Percentiles rank a stretch among this genome's conserved stretches.
Evolutionary conservation across 2,888 invertebrate species (phyloP).

Genomic region (Ophion costatus): DNA sequence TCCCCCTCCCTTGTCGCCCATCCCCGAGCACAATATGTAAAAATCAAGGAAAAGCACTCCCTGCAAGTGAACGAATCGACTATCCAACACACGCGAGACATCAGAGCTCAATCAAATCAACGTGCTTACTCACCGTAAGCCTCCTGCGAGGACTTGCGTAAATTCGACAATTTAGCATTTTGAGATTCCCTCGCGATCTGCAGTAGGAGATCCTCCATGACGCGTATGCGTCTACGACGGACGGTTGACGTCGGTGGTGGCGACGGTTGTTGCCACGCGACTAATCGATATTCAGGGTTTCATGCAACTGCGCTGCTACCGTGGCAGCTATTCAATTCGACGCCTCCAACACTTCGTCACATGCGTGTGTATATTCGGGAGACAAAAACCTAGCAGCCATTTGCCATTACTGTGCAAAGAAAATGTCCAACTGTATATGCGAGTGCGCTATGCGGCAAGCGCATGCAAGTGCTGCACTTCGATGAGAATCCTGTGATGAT

Average conservation of each 20-base stretch:
- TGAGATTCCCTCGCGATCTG: constrained; percentile 94
- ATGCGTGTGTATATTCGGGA: neutral
- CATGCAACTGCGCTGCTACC: constrained; percentile 48
- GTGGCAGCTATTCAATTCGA: constrained; percentile 40
- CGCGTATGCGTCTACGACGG: constrained; percentile 71
- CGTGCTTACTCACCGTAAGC: constrained; percentile 89
- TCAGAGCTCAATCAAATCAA: too few species aligned
- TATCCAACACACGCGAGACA: neutral
- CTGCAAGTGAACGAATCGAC: neutral
- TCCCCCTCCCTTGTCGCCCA: too few species aligned
- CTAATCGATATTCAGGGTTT: constrained; percentile 78
- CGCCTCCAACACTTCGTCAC: constrained; percentile 41
- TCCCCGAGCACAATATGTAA: constrained; percentile 3
- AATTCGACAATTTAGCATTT: constrained; percentile 89
- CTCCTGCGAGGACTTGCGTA: constrained; percentile 94
- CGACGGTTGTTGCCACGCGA: constrained; percentile 72
- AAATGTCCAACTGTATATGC: constrained; percentile 24
- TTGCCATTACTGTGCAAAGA: constrained; percentile 38
- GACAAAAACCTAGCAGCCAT: constrained; percentile 20
- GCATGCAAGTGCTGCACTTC: constrained; percentile 50
- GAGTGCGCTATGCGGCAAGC: constrained; percentile 62
- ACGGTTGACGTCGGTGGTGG: constrained; percentile 31
- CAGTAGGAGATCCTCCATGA: constrained; percentile 94
- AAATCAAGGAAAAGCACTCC: constrained; percentile 7
- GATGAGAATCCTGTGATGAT: constrained; percentile 38